These are phyloP conservation scores for Epiblema foenella DNA, from an alignment of 2,888 invertebrate species.

Conservation along the genomic window DNA sequence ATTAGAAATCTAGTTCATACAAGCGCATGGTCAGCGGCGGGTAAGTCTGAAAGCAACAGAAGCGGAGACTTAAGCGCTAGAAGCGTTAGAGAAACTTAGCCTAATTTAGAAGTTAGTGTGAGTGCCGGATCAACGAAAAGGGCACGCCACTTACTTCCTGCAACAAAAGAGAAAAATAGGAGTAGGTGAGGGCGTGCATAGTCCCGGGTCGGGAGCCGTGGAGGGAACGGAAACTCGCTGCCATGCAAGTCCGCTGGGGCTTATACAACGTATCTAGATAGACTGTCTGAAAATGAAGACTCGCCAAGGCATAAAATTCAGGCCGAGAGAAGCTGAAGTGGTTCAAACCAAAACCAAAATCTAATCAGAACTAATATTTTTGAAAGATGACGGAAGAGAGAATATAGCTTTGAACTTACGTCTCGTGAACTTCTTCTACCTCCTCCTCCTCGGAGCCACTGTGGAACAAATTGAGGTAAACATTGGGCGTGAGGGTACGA, in stretches of 20 bases:
- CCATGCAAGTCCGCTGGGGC: slow-evolving; percentile 62
- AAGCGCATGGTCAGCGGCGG: slow-evolving; percentile 64
- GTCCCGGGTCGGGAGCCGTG: slow-evolving; percentile 67
- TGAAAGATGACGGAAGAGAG: slow-evolving; percentile 48
- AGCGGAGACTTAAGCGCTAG: slow-evolving; percentile 73
- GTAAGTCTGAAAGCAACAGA: slow-evolving; percentile 73
- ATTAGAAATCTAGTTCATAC: slow-evolving; percentile 63
- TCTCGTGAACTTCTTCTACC: slow-evolving; percentile 90
- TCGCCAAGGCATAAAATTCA: slow-evolving; percentile 66
- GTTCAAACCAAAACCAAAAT: slow-evolving; percentile 72
- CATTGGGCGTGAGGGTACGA: slow-evolving; percentile 18
- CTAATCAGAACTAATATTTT: slow-evolving; percentile 62
- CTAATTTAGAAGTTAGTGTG: slow-evolving; percentile 77
- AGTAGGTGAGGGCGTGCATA: slow-evolving; percentile 79
- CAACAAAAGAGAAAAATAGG: slow-evolving; percentile 81
- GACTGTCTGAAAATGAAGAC: slow-evolving; percentile 62
- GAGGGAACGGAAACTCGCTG: slow-evolving; percentile 63
- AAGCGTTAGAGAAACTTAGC: slow-evolving; percentile 79
- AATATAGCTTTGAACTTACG: slow-evolving; percentile 85
- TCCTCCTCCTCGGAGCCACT: slow-evolving; percentile 90
- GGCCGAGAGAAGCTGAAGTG: slow-evolving; percentile 62
- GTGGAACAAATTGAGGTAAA: slow-evolving; percentile 61
- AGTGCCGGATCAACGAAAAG: slow-evolving; percentile 81
- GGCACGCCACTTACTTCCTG: slow-evolving; percentile 85
- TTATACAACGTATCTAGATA: slow-evolving; percentile 52